Evolutionary conservation across 2,797 vertebrate genomes (phyloP), one percentile per base, ranked within the genome.

Genomic region (Xyrichtys novacula): DNA sequence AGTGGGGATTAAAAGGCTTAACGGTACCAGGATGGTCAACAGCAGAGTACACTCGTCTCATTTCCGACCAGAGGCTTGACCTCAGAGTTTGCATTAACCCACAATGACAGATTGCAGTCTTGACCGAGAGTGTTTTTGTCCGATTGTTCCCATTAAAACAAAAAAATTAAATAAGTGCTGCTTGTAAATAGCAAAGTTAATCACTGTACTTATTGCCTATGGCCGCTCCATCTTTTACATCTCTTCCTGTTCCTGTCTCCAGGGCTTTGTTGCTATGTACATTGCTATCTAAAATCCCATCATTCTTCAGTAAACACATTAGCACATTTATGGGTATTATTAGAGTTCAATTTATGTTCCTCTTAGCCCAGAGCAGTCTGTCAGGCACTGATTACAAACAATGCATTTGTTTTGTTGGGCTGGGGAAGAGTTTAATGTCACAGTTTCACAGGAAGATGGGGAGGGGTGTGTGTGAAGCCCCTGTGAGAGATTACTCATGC

Each of bases 291-390:
- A 46, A 54, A 66, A 56, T 55, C 12, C 40, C 64, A 81, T 88
- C 73, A 61, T 67, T 88, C 83, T 57, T 81, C 64, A 38, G 76
- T 84, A 88, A 85, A 87, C 81, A 88, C 81, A 85, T 86, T 71
- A 85, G 80, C 76, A 63, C 71, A 80, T 86, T 83, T 78, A 80
- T 79, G 69, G 81, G 53, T 64, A 85, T 89, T 87, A 83, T 83
- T 80, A 56, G 59, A 77, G 60, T 78, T 74, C 53, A 79, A 67
- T 83, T 75, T 76, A 80, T 76, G 74, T 77, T 83, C 60, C 67
- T 74, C 72, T 80, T 43, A 71, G 69, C 78, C 71, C 29, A 3
- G 46, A 73, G 76, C 56, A 57, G 68, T 84, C 74, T 66, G 68
- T 76, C 70, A 68, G 71, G 53, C 36, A 50, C 40, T 67, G 73